Evolutionary conservation across 2,797 vertebrate genomes (phyloP).

Genomic region (Sternotherus odoratus): DNA sequence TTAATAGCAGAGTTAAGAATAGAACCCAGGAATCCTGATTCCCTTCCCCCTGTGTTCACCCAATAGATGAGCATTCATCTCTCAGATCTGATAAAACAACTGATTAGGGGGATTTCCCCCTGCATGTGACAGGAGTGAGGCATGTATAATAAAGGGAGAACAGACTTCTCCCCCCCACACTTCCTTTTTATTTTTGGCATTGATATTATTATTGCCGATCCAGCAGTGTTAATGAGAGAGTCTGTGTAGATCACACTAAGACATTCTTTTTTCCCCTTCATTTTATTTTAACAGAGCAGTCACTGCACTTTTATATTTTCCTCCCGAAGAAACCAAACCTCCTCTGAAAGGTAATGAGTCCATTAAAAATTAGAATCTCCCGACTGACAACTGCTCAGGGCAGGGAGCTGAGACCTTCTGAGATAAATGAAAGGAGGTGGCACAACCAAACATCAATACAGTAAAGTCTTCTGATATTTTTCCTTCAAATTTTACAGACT

Average conservation of each 20-base stretch:
- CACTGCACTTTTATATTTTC: not conserved
- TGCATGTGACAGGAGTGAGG: not conserved
- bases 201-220: not conserved
- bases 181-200: not conserved
- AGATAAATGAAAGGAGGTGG: not conserved
- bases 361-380: not conserved
- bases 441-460: not conserved
- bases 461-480: not conserved
- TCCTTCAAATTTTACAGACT: conserved; percentile 36
- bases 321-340: not conserved
- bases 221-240: rapidly evolving
- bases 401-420: not conserved
- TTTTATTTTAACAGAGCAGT: not conserved
- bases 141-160: not conserved
- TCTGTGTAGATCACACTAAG: not conserved
- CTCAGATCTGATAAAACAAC: not conserved
- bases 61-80: not conserved
- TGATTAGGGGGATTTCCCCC: not conserved
- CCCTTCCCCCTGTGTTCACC: not conserved
- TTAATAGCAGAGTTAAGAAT: not conserved
- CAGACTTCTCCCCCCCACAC: not conserved
- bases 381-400: not conserved
- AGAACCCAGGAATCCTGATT: not conserved
- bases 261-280: not conserved
- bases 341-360: not conserved